Percentiles rank a stretch among this genome's conserved stretches.
Conservation (phyloP, 2,888 invertebrate species). For the Lampropteryx suffumata region DNA sequence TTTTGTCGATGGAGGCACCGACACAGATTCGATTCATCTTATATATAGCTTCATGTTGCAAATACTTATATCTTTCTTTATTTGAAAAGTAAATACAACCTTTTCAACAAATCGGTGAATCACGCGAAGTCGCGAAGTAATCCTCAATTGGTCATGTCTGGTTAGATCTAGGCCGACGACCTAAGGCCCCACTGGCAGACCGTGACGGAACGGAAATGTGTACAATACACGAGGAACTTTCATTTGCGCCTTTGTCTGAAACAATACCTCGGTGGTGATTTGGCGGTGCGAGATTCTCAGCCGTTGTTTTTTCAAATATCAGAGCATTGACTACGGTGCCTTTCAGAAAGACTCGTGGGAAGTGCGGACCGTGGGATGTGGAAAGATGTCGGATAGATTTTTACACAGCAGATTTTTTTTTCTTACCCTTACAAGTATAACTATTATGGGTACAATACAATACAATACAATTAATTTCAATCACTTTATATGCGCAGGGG, state of each 20-base stretch:
- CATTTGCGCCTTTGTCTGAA: slow-evolving; percentile 29
- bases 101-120: slow-evolving; percentile 1
- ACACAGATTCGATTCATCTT: too few species aligned
- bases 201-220: slow-evolving; percentile 32
- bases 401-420: too few species aligned
- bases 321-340: not conserved
- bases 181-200: slow-evolving; percentile 42
- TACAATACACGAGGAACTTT: slow-evolving; percentile 26
- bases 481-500: too few species aligned
- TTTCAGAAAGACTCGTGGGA: too few species aligned
- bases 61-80: too few species aligned
- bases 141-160: slow-evolving; percentile 13
- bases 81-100: slow-evolving; percentile 1
- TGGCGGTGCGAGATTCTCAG: slow-evolving; percentile 7
- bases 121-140: not conserved
- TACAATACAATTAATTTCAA: too few species aligned
- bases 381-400: too few species aligned
- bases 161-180: slow-evolving; percentile 28
- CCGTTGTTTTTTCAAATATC: not conserved
- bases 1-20: too few species aligned
- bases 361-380: too few species aligned
- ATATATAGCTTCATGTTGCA: too few species aligned
- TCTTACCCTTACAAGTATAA: too few species aligned
- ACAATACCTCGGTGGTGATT: slow-evolving; percentile 22
- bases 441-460: too few species aligned